phyloP scores from a whole-genome alignment of 2,113 vertebrate genomes.

The Neomonachus schauinslandi region DNA sequence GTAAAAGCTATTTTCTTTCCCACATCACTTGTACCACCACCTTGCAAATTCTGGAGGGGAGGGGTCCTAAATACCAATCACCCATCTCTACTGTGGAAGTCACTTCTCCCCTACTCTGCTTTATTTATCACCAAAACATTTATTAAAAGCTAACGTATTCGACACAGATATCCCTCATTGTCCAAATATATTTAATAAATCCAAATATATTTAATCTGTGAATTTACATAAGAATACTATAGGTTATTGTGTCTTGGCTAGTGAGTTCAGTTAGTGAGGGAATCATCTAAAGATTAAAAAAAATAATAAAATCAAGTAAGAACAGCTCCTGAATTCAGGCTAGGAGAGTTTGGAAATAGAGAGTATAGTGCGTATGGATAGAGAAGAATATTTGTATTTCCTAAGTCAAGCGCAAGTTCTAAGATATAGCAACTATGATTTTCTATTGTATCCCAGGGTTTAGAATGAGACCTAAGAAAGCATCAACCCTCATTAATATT shows the following conservation, averaged over 20 bases:
- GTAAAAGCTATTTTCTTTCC: not conserved
- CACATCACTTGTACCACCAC: too few species aligned
- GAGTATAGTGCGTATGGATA: not conserved
- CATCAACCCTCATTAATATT: not conserved
- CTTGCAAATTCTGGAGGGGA: not conserved
- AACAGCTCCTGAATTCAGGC: not conserved
- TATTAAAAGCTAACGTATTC: not conserved
- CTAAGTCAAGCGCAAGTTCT: not conserved
- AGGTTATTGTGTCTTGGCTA: not conserved
- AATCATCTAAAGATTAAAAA: not conserved
- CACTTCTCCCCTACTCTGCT: not conserved
- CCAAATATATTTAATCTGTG: not conserved
- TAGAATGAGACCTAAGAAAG: not conserved
- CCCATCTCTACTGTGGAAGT: not conserved
- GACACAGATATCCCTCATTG: not conserved
- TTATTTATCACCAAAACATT: not conserved
- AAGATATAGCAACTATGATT: not conserved
- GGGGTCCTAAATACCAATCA: not conserved
- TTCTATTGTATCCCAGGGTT: not conserved
- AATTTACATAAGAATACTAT: not conserved
- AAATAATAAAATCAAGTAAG: not conserved
- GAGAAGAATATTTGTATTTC: not conserved
- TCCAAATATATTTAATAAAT: not conserved
- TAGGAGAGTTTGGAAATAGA: not conserved
- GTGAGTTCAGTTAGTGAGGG: not conserved